Percentiles rank a stretch among this genome's conserved stretches.
Evolutionary conservation across 2,888 invertebrate species (phyloP).

Genomic region (Tholera decimalis): DNA sequence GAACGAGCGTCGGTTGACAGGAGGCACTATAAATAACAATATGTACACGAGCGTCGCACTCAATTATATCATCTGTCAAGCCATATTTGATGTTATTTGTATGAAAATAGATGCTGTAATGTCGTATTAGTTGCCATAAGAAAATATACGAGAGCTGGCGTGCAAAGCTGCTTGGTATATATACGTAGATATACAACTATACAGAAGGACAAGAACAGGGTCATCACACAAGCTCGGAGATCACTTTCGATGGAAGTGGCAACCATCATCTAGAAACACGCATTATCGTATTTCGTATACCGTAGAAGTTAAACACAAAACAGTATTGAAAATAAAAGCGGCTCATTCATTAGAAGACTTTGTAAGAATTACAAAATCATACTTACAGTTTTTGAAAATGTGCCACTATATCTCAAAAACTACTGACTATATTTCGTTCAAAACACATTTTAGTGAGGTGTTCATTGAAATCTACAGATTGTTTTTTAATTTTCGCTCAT

Average conservation of each 20-base stretch:
- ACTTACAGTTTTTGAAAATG: too few species aligned
- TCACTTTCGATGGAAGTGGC: neutral
- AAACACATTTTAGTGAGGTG: too few species aligned
- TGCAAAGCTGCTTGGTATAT: neutral
- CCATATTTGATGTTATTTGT: constrained; percentile 64
- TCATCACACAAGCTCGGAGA: neutral
- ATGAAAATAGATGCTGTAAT: constrained; percentile 63
- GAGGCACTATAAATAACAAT: constrained; percentile 67
- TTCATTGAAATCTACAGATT: too few species aligned
- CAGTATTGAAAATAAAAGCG: neutral
- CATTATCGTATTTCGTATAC: neutral
- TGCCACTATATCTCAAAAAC: too few species aligned
- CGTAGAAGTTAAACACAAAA: neutral
- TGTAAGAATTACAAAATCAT: too few species aligned
- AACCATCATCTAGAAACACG: neutral
- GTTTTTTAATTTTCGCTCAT: too few species aligned
- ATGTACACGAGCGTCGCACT: constrained; percentile 57
- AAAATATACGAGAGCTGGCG: constrained; percentile 30
- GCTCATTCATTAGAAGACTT: neutral
- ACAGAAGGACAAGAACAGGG: neutral
- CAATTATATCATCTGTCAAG: constrained; percentile 63
- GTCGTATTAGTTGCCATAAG: constrained; percentile 36
- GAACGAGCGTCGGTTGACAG: constrained; percentile 63
- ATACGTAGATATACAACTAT: too few species aligned
- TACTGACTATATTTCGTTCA: too few species aligned